Evolutionary conservation across 2,797 vertebrate species (phyloP).

Genomic region (Trachops cirrhosus): DNA sequence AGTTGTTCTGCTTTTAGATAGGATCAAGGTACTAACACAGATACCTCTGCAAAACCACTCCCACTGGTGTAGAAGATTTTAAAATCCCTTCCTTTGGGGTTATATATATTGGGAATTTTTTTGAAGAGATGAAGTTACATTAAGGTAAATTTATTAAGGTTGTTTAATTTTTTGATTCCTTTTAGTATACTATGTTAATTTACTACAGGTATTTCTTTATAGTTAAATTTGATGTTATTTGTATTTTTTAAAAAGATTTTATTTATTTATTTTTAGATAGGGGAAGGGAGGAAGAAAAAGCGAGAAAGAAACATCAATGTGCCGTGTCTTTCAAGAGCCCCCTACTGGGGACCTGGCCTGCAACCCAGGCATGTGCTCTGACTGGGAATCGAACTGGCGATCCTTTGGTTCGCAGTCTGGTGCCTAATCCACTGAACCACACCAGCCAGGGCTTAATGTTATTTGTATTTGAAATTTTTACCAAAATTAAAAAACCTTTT

Average conservation of each 20-base stretch:
- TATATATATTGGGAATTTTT: not conserved
- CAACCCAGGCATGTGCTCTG: no score
- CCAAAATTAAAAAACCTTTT: not conserved
- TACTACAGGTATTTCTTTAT: not conserved
- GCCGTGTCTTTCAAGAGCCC: no score
- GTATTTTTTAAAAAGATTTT: not conserved
- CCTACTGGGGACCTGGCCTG: no score
- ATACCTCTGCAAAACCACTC: not conserved
- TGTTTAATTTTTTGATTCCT: not conserved
- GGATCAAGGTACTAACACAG: not conserved
- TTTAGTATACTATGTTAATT: not conserved
- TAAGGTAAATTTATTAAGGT: not conserved
- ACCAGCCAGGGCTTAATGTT: not conserved
- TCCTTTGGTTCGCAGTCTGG: no score
- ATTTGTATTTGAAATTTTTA: constrained; percentile 11
- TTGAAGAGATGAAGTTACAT: not conserved
- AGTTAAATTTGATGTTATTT: not conserved
- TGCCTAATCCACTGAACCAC: no score
- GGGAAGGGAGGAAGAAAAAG: no score
- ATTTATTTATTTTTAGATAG: no score
- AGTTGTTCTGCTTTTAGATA: not conserved
- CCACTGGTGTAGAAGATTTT: not conserved
- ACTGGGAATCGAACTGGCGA: no score
- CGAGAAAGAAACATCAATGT: no score
- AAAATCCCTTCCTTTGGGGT: not conserved